phyloP scores from a whole-genome alignment of 2,113 vertebrate genomes.

The cattle (Bos taurus) region DNA sequence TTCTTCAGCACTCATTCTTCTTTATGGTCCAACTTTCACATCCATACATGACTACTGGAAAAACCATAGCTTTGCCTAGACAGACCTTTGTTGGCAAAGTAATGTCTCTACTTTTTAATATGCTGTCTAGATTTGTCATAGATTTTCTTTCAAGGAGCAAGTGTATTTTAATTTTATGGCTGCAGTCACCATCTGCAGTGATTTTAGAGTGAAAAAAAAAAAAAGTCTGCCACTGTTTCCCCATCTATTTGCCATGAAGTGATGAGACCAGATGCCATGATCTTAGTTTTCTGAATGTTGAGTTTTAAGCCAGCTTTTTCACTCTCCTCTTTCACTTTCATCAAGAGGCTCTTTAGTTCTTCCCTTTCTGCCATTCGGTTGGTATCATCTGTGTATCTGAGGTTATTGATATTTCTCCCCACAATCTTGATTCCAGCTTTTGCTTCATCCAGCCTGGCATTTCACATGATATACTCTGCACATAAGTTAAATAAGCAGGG shows the following conservation, averaged over 20 bases:
- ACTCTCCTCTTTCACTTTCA: background rate
- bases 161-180: background rate
- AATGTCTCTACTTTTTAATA: background rate
- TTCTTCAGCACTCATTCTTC: background rate
- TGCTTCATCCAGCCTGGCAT: background rate
- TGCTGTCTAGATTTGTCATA: background rate
- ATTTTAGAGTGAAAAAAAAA: background rate
- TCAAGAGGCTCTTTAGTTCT: background rate
- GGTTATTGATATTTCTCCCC: background rate
- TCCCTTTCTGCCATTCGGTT: rapidly evolving
- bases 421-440: background rate
- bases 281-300: background rate
- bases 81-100: background rate
- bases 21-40: background rate
- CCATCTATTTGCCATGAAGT: background rate
- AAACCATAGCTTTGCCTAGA: background rate
- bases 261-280: background rate
- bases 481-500: background rate
- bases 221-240: background rate
- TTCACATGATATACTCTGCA: background rate
- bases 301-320: background rate
- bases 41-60: background rate
- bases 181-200: background rate
- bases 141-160: background rate
- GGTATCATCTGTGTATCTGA: background rate